Evolutionary conservation across 2,113 vertebrate species (phyloP).

Genomic region (Poeciliopsis turrubarensis): DNA sequence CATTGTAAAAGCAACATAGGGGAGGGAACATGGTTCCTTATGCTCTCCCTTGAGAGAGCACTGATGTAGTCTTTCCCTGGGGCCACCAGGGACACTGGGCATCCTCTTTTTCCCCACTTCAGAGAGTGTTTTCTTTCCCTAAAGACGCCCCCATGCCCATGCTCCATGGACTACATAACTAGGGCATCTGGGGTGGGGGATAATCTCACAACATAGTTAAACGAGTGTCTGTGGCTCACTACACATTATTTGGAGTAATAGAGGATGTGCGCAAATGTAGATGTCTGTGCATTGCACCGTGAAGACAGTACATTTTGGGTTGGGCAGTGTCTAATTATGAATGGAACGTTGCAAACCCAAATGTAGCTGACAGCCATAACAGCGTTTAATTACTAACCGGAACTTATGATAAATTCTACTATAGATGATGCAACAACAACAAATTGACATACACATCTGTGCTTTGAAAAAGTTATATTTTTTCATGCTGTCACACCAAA

Average conservation of each 20-base stretch:
- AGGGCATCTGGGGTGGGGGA: constrained; percentile 69
- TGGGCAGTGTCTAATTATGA: constrained; percentile 46
- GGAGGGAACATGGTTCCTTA: constrained; percentile 54
- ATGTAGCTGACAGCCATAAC: constrained; percentile 28
- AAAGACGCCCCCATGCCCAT: constrained; percentile 50
- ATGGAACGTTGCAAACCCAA: constrained; percentile 28
- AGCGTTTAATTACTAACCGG: constrained; percentile 10
- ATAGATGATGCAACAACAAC: constrained; percentile 24
- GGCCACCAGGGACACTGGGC: constrained; percentile 64
- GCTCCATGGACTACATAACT: constrained; percentile 72
- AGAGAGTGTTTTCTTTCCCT: constrained; percentile 62
- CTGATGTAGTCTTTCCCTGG: constrained; percentile 42
- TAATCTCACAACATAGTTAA: constrained; percentile 76
- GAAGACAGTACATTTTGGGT: constrained; percentile 38
- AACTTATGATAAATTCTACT: constrained; percentile 26
- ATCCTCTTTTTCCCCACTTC: constrained; percentile 63
- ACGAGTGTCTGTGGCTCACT: constrained; percentile 53
- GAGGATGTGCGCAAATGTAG: constrained; percentile 9
- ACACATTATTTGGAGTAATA: constrained; percentile 35
- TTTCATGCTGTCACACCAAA: too few species aligned
- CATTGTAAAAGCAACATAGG: constrained; percentile 36
- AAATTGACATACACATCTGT: background rate
- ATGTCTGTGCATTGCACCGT: constrained; percentile 30
- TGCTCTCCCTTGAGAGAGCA: constrained; percentile 46
- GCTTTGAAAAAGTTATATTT: background rate